Evolutionary conservation across 2,888 invertebrate genomes (phyloP).

Genomic region (Dyspetes luteomarginatus): DNA sequence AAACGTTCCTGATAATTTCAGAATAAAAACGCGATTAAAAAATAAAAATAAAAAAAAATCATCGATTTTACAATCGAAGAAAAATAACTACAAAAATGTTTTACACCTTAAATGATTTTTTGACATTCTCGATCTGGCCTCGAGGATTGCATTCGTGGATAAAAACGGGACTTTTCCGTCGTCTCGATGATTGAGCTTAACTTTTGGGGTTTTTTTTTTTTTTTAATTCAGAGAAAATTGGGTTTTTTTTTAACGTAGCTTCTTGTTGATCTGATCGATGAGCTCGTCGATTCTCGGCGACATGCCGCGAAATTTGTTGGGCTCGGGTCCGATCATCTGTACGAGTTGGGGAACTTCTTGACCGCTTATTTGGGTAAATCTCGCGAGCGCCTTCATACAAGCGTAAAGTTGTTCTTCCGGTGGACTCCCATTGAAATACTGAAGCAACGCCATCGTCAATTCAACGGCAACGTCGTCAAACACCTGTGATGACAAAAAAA

Average conservation of each 20-base stretch:
- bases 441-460: constrained; percentile 94
- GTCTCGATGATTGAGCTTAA: background rate
- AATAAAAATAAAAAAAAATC: background rate
- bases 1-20: no score
- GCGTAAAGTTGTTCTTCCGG: constrained; percentile 92
- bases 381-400: constrained; percentile 90
- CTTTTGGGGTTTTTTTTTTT: background rate
- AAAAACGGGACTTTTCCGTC: background rate
- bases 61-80: background rate
- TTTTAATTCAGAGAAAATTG: background rate
- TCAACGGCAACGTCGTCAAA: constrained; percentile 97
- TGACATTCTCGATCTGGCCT: background rate
- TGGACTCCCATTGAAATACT: constrained; percentile 93
- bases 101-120: background rate
- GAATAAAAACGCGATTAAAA: no score
- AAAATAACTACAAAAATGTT: no score
- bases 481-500: constrained; percentile 86
- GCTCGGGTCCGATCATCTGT: constrained; percentile 95
- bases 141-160: background rate
- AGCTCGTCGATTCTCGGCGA: constrained; percentile 92
- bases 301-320: constrained; percentile 91
- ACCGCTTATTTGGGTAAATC: constrained; percentile 89
- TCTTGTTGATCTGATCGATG: constrained; percentile 90
- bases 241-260: constrained; percentile 84
- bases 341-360: constrained; percentile 95